phyloP scores from a whole-genome alignment of 1,140 invertebrate genomes.

The Rhysida immarginata region DNA sequence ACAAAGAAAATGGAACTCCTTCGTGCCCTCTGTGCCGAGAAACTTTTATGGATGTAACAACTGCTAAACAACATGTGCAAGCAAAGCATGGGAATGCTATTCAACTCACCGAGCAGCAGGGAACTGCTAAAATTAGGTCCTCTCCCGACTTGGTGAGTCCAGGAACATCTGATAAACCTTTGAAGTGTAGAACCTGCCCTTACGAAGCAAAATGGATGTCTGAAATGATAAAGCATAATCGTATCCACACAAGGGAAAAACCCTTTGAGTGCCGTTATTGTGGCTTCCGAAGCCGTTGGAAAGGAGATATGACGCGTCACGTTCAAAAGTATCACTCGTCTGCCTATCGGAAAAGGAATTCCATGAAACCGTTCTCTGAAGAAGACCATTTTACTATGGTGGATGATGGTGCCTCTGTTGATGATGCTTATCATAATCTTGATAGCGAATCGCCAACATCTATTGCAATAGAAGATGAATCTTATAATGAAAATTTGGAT shows the following conservation, averaged over 20 bases:
- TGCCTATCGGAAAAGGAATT: constrained; percentile 24
- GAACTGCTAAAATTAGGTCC: too few relatives aligned
- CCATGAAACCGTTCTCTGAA: too few relatives aligned
- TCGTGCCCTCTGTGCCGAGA: too few relatives aligned
- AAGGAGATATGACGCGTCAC: constrained; percentile 32
- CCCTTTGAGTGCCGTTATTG: constrained; percentile 29
- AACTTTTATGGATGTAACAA: too few relatives aligned
- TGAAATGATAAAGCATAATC: constrained; percentile 55
- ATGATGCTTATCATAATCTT: not conserved
- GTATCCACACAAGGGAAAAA: constrained; percentile 41
- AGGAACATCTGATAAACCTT: not conserved
- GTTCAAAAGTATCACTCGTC: constrained; percentile 39
- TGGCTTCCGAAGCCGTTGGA: constrained; percentile 34
- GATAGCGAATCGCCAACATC: not conserved
- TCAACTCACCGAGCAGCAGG: not conserved
- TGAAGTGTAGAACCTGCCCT: constrained; percentile 5
- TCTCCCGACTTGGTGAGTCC: too few relatives aligned
- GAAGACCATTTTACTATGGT: too few relatives aligned
- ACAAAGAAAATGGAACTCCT: not conserved
- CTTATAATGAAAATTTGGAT: too few relatives aligned
- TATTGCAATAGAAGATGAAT: too few relatives aligned
- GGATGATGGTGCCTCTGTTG: not conserved
- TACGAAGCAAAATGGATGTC: constrained; percentile 67
- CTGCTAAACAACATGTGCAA: too few relatives aligned
- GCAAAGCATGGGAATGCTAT: too few relatives aligned